Evolutionary conservation across 2,113 vertebrate species (phyloP).

Genomic region (Ceratotherium simum): DNA sequence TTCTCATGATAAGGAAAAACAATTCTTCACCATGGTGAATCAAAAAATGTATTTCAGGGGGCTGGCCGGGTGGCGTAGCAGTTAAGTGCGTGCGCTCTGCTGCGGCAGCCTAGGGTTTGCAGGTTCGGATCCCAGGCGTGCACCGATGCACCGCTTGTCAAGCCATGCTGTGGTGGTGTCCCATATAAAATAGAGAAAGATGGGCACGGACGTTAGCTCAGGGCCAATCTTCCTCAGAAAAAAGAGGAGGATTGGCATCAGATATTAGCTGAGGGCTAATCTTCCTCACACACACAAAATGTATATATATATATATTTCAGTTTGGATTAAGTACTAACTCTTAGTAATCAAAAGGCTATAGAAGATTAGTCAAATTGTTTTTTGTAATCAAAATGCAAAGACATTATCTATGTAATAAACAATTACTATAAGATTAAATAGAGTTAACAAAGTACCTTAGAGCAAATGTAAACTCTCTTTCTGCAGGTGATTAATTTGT

Average conservation of each 20-base stretch:
- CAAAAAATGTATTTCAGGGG: neutral
- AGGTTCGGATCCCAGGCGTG: too few relatives aligned
- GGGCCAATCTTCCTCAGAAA: too few relatives aligned
- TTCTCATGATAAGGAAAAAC: neutral
- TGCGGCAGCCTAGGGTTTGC: too few relatives aligned
- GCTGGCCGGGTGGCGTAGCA: too few relatives aligned
- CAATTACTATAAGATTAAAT: neutral
- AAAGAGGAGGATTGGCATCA: too few relatives aligned
- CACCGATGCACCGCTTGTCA: too few relatives aligned
- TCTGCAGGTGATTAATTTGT: neutral
- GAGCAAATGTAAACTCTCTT: neutral
- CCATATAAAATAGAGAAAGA: too few relatives aligned
- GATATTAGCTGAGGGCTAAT: too few relatives aligned
- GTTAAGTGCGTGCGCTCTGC: too few relatives aligned
- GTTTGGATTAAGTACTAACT: neutral
- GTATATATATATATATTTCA: neutral
- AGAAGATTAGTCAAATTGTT: neutral
- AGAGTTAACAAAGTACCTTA: neutral
- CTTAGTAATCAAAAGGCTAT: conserved; percentile 4
- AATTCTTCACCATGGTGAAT: neutral
- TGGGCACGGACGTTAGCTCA: too few relatives aligned
- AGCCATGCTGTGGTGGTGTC: too few relatives aligned
- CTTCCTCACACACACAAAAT: too few relatives aligned
- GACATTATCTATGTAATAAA: neutral
- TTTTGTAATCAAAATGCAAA: conserved; percentile 33